A percentile compares a stretch with the other conserved stretches of the same genome.
phyloP scores from a whole-genome alignment of 2,888 invertebrate species.

The Drosophila anomalipes region DNA sequence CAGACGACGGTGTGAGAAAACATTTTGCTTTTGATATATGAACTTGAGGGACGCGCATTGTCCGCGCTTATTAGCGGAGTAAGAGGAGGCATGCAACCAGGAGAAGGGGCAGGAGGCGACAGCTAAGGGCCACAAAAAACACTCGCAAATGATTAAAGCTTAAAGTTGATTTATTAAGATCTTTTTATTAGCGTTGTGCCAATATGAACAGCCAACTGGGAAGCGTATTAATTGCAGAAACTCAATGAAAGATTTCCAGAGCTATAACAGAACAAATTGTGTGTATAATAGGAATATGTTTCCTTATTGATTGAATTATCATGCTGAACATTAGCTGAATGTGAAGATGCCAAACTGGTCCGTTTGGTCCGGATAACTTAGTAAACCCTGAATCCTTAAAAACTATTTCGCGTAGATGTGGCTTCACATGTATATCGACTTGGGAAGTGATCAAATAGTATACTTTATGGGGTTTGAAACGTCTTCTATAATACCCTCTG shows the following conservation, averaged over 20 bases:
- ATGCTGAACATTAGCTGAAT: too few relatives aligned
- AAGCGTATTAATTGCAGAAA: conserved; percentile 27
- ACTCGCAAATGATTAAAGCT: conserved; percentile 45
- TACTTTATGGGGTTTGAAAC: background rate
- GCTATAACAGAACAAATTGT: conserved; percentile 1
- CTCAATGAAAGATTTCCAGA: background rate
- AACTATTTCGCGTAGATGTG: too few relatives aligned
- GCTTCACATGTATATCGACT: background rate
- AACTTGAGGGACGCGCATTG: conserved; percentile 72
- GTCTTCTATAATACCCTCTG: background rate
- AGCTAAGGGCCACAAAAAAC: background rate
- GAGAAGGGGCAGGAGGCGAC: background rate
- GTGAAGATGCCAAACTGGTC: background rate
- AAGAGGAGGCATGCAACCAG: background rate
- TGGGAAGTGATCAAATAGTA: too few relatives aligned
- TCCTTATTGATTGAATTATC: too few relatives aligned
- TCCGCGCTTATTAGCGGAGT: conserved; percentile 64
- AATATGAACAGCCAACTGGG: conserved; percentile 8
- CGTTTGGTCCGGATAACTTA: background rate
- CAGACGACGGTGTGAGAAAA: conserved; percentile 37
- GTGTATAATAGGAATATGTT: background rate
- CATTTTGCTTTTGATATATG: conserved; percentile 71
- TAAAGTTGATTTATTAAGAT: conserved; percentile 68
- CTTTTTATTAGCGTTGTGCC: conserved; percentile 51
- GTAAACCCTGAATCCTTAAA: background rate